These are phyloP conservation scores for Mythimna lalbum DNA, from an alignment of 2,888 invertebrate species.

Conservation along the genomic window DNA sequence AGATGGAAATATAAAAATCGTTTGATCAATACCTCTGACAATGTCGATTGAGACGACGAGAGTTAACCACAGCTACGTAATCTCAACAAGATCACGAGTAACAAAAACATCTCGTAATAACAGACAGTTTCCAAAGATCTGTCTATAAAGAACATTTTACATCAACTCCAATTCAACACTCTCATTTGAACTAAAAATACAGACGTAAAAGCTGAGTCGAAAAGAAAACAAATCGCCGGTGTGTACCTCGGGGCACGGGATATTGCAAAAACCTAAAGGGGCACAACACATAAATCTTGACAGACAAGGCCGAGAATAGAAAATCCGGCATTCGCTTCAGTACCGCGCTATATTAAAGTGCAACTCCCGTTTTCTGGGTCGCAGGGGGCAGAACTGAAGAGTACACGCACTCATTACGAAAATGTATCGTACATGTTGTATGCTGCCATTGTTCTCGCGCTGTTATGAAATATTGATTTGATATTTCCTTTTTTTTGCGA, in stretches of 20 bases:
- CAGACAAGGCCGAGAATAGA: slow-evolving; percentile 62
- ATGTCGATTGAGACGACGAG: background rate
- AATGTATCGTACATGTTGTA: slow-evolving; percentile 50
- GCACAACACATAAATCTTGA: slow-evolving; percentile 63
- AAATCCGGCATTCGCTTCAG: slow-evolving; percentile 61
- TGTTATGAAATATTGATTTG: slow-evolving; percentile 26
- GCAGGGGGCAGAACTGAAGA: slow-evolving; percentile 52
- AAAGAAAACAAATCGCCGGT: slow-evolving; percentile 48
- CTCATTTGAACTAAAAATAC: slow-evolving; percentile 48
- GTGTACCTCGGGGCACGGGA: slow-evolving; percentile 44
- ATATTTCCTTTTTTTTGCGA: slow-evolving; percentile 1
- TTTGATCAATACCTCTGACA: background rate
- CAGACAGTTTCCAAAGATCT: slow-evolving; percentile 36
- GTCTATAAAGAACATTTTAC: slow-evolving; percentile 36
- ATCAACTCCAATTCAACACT: slow-evolving; percentile 48
- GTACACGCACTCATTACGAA: slow-evolving; percentile 62
- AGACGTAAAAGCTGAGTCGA: slow-evolving; percentile 45
- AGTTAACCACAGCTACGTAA: slow-evolving; percentile 4
- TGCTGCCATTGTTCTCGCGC: slow-evolving; percentile 12
- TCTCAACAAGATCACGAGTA: slow-evolving; percentile 23
- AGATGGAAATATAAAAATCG: background rate
- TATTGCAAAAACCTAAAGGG: slow-evolving; percentile 64
- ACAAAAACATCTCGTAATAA: slow-evolving; percentile 39
- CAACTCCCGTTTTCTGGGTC: slow-evolving; percentile 65
- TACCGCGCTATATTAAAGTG: slow-evolving; percentile 64